Conservation (phyloP, 2,113 vertebrate species). For the Lathamus discolor region DNA sequence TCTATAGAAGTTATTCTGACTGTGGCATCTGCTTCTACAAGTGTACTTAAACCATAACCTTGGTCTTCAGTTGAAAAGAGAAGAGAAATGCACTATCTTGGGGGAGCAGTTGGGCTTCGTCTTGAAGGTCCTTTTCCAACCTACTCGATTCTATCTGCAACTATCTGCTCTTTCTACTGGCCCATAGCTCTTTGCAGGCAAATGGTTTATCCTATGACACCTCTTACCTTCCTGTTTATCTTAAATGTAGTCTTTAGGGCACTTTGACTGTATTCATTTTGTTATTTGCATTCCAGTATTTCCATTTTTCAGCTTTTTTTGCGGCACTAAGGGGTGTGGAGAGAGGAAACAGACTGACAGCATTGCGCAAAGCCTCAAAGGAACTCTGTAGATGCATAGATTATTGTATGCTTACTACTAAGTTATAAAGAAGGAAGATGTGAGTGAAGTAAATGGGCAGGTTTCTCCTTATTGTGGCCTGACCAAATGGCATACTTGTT, state of each 20-base stretch:
- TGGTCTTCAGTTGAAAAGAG: not conserved
- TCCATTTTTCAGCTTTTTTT: not conserved
- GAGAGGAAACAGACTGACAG: not conserved
- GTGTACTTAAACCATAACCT: not conserved
- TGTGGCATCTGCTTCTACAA: not conserved
- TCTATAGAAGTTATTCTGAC: not conserved
- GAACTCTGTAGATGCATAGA: not conserved
- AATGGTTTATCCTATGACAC: rapidly evolving
- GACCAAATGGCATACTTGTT: rapidly evolving
- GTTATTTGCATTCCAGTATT: not conserved
- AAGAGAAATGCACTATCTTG: not conserved
- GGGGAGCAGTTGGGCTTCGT: too few species aligned
- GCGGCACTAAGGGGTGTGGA: not conserved
- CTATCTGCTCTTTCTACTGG: not conserved
- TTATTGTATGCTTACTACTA: not conserved
- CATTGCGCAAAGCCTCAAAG: not conserved
- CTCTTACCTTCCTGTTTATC: not conserved
- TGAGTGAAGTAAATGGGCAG: not conserved
- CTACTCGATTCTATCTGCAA: too few species aligned
- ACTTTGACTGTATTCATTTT: not conserved
- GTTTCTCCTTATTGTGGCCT: not conserved
- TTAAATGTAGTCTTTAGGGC: not conserved
- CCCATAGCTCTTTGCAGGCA: not conserved
- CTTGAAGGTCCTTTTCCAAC: too few species aligned
- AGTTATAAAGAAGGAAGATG: not conserved